Evolutionary conservation across 2,888 invertebrate genomes (phyloP).

Genomic region (Perizoma flavofasciatum): DNA sequence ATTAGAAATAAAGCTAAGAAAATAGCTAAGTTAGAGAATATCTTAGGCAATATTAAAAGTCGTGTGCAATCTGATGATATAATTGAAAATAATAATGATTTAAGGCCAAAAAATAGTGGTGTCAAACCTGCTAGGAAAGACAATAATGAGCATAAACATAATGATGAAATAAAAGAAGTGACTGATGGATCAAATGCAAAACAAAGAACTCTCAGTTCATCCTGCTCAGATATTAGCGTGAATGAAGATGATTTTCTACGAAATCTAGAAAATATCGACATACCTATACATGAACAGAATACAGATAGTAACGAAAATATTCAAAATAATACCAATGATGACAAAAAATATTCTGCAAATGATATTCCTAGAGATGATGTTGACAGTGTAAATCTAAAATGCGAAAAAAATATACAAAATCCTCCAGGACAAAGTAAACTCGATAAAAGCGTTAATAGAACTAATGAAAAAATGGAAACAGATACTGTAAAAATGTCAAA

Average conservation of each 20-base stretch:
- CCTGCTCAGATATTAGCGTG: constrained; percentile 49
- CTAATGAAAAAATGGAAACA: neutral
- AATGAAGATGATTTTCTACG: constrained; percentile 55
- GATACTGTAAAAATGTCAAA: neutral
- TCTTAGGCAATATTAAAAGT: constrained; percentile 56
- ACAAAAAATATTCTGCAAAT: neutral
- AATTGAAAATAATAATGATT: constrained; percentile 5
- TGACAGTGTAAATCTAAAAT: neutral
- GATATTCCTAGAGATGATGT: neutral
- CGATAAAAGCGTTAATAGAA: neutral
- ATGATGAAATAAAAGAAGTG: constrained; percentile 6
- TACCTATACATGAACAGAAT: constrained; percentile 44
- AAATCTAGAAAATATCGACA: constrained; percentile 59
- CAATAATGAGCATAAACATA: neutral
- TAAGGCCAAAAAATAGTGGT: neutral
- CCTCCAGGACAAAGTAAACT: constrained; percentile 1
- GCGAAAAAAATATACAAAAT: neutral
- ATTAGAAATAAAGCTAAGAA: constrained; percentile 29
- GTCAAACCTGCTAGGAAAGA: no score
- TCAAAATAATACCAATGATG: neutral
- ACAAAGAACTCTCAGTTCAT: constrained; percentile 26
- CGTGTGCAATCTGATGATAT: neutral
- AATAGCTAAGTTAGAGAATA: constrained; percentile 56
- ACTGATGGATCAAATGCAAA: constrained; percentile 12
- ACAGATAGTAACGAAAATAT: constrained; percentile 5